Evolutionary conservation across 2,113 vertebrate species (phyloP).

Genomic region (Amia ocellicauda): DNA sequence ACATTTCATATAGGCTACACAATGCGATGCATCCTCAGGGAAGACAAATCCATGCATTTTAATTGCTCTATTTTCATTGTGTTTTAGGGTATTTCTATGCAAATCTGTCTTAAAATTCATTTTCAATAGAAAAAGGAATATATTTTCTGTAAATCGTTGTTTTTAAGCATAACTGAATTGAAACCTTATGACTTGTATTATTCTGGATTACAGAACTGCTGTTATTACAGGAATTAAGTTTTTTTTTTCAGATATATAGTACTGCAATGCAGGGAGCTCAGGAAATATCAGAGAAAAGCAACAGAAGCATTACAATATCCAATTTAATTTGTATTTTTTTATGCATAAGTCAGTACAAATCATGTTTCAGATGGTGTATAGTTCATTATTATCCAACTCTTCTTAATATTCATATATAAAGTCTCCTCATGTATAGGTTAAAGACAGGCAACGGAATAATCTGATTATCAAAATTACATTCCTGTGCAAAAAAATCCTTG

Average conservation of each 20-base stretch:
- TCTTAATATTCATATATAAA: neutral
- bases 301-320: neutral
- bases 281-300: slow-evolving; percentile 6
- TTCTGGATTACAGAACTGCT: slow-evolving; percentile 3
- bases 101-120: slow-evolving; percentile 57
- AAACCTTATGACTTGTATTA: neutral
- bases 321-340: neutral
- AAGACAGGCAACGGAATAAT: too few species aligned
- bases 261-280: slow-evolving; percentile 5
- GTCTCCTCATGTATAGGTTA: neutral
- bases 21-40: slow-evolving; percentile 48
- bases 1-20: slow-evolving; percentile 48
- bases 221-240: slow-evolving; percentile 8
- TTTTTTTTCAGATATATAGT: slow-evolving; percentile 1
- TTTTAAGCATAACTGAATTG: slow-evolving; percentile 31
- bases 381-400: neutral
- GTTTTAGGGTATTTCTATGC: slow-evolving; percentile 58
- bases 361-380: neutral
- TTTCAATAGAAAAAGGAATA: slow-evolving; percentile 39
- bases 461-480: too few species aligned
- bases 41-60: slow-evolving; percentile 56
- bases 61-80: slow-evolving; percentile 59
- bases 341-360: neutral
- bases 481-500: too few species aligned
- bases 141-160: slow-evolving; percentile 49